phyloP scores from a whole-genome alignment of 2,888 invertebrate species.

The Anodontia alba region DNA sequence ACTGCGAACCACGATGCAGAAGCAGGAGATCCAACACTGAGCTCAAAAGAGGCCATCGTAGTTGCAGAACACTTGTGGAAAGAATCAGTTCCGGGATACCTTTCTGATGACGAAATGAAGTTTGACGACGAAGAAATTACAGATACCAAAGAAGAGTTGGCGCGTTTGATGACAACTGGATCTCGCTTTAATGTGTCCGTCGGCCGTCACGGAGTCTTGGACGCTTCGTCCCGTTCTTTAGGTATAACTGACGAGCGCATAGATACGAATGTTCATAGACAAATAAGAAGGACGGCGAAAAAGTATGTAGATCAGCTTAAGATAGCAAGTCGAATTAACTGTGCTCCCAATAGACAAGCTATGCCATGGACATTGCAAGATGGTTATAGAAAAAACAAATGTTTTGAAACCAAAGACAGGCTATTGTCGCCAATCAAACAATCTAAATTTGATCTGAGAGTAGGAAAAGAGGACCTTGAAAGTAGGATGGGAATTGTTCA shows the following conservation, averaged over 20 bases:
- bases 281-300: not conserved
- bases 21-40: not conserved
- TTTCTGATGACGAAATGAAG: conserved; percentile 47
- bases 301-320: not conserved
- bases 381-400: conserved; percentile 22
- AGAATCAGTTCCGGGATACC: conserved; percentile 70
- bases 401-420: conserved; percentile 36
- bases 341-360: conserved; percentile 23
- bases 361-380: conserved; percentile 25
- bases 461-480: conserved; percentile 33
- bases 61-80: conserved; percentile 56
- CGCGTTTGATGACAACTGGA: conserved; percentile 45
- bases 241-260: not conserved
- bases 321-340: not conserved
- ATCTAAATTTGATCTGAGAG: conserved; percentile 31
- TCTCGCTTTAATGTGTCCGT: conserved; percentile 23
- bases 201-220: conserved; percentile 2
- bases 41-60: conserved; percentile 46
- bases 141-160: conserved; percentile 32
- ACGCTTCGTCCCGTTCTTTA: conserved; percentile 30
- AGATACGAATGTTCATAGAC: not conserved
- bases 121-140: conserved; percentile 34
- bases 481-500: not conserved
- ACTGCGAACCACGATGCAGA: too few relatives aligned
- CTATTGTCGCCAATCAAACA: conserved; percentile 34